Evolutionary conservation across 2,113 vertebrate species (phyloP).

Genomic region (Caracal caracal): DNA sequence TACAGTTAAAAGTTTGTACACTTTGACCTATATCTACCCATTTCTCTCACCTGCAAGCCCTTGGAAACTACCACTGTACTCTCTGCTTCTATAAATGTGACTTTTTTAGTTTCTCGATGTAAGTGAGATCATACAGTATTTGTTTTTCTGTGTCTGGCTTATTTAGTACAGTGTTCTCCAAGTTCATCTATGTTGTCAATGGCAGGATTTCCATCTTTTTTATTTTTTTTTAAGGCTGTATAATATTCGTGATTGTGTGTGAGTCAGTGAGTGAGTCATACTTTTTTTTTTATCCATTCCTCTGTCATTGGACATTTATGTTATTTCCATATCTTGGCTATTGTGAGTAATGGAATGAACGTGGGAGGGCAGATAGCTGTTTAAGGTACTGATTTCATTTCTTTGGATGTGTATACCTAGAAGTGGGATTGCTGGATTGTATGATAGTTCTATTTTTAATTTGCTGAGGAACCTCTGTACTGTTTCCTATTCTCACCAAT

Average conservation of each 20-base stretch:
- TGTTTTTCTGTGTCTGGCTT: conserved; percentile 1
- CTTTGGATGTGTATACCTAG: not conserved
- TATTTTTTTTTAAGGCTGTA: not conserved
- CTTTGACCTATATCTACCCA: not conserved
- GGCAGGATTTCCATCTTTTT: not conserved
- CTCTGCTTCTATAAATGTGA: not conserved
- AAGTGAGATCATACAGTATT: not conserved
- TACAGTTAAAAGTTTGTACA: not conserved
- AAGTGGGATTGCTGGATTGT: not conserved
- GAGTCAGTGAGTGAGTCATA: not conserved
- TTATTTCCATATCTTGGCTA: not conserved
- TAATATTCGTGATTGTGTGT: not conserved
- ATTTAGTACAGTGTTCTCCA: not conserved
- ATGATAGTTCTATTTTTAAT: not conserved
- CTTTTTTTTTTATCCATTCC: not conserved
- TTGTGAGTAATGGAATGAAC: not conserved
- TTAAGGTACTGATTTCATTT: not conserved
- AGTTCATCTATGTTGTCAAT: not conserved
- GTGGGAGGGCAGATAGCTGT: not conserved
- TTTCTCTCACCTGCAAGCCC: not conserved
- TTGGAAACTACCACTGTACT: not conserved
- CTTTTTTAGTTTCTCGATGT: not conserved
- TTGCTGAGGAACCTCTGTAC: not conserved
- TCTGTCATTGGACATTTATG: not conserved
- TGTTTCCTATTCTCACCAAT: not conserved